Conservation (phyloP, 2,113 vertebrate species). For the Pandion haliaetus region DNA sequence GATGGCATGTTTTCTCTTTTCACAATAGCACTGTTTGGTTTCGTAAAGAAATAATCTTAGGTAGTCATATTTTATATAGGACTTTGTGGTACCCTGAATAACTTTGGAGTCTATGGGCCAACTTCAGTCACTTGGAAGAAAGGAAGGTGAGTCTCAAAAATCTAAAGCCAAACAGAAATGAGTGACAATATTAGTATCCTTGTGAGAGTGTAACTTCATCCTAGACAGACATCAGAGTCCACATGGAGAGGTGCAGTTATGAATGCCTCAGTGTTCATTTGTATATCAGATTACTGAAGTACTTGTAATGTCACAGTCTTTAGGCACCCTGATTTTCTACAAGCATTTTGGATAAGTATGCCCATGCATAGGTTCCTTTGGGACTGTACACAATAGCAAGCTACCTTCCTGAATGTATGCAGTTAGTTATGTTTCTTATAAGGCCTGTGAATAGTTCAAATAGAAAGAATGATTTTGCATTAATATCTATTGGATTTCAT, state of each 20-base stretch:
- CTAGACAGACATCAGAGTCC: not conserved
- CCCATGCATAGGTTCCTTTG: not conserved
- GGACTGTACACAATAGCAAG: not conserved
- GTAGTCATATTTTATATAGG: not conserved
- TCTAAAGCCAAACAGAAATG: not conserved
- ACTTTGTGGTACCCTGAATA: not conserved
- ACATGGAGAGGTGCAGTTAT: fast-evolving
- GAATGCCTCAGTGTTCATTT: not conserved
- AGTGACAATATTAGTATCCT: not conserved
- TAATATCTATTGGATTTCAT: not conserved
- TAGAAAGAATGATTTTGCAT: not conserved
- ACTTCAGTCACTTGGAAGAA: not conserved
- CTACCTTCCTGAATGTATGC: not conserved
- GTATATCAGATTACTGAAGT: not conserved
- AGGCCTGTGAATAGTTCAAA: not conserved
- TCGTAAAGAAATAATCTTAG: not conserved
- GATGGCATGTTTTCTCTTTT: not conserved
- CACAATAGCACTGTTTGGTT: not conserved
- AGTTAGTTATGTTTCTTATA: not conserved
- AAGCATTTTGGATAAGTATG: not conserved
- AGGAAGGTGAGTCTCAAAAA: not conserved
- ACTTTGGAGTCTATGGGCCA: not conserved
- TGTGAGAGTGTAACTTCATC: not conserved
- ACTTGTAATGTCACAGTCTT: not conserved
- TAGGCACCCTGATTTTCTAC: not conserved